Evolutionary conservation across 2,113 vertebrate species (phyloP), one percentile per base, ranked within the genome.

Genomic region (Aramus guarauna): DNA sequence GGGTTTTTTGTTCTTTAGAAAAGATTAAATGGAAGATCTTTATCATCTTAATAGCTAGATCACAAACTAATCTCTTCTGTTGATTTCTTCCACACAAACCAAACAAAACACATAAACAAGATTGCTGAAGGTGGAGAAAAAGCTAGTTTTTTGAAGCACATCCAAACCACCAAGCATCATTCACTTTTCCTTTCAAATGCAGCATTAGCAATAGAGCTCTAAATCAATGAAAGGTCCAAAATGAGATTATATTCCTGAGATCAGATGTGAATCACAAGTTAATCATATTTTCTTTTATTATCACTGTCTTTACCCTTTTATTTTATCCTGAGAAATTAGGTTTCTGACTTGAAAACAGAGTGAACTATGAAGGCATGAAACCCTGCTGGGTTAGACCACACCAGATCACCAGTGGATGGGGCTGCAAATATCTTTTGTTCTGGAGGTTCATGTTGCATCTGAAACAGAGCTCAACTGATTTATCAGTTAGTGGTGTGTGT

Each of bases 181-280:
- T 95, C 86, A 82, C 96, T 96, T 91, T 91, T 95, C 74, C 89
- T 94, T 96, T 94, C 95, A 94, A 88, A 94, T 91, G 91, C 87
- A 93, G 88, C 92, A 96, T 95, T 95, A 95, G 90, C 94, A 92
- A 60, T 72, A 94, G 85, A 94, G 86, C 91, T 94, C 80, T 96
- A 97, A 97, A 92, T 92, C 93, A 96, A 95, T 94, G 96, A 95
- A 95, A 97, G 84, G 60, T 73, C 92, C 94, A 95, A 95, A 88
- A 97, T 97, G 92, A 91, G 95, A 94, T 97, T 96, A 94, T 94
- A 73, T 91, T 87, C 93, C 90, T 97, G 93, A 93, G 94, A 97
- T 97, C 96, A 97, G 94, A 97, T 97, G 96, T 94, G 95, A 96
- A 96, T 96, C 96, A 96, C 85, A 89, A 92, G 93, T 92, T 95